Conservation (phyloP, 2,113 vertebrate genomes). For the Planiliza haematocheilus region DNA sequence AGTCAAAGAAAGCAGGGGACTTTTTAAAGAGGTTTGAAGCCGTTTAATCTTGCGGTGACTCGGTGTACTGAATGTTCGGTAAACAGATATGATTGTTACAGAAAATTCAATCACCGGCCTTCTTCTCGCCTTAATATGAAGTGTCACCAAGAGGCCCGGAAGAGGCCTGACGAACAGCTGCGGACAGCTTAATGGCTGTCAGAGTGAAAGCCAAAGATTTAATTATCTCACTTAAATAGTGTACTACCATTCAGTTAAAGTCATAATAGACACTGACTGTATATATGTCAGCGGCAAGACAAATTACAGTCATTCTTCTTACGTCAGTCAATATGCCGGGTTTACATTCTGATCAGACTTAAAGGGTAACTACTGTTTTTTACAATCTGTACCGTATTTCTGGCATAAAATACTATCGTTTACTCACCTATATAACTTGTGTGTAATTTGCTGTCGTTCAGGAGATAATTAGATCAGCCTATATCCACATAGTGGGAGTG, state of each 20-base stretch:
- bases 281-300: slow-evolving; percentile 6
- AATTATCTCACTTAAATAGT: slow-evolving; percentile 72
- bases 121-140: slow-evolving; percentile 38
- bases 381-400: too few relatives aligned
- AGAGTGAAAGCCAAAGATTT: slow-evolving; percentile 70
- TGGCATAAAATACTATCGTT: too few relatives aligned
- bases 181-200: slow-evolving; percentile 51
- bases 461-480: too few relatives aligned
- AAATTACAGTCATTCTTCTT: slow-evolving; percentile 9
- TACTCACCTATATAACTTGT: too few relatives aligned
- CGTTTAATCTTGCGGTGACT: slow-evolving; percentile 78
- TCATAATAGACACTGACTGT: slow-evolving; percentile 44
- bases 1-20: slow-evolving; percentile 82
- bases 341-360: slow-evolving; percentile 14
- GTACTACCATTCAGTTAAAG: slow-evolving; percentile 41
- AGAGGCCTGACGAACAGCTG: slow-evolving; percentile 46
- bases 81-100: slow-evolving; percentile 40
- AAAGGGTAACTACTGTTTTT: too few relatives aligned
- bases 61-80: slow-evolving; percentile 61
- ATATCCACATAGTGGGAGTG: too few relatives aligned
- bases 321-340: slow-evolving; percentile 5
- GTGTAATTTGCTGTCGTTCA: too few relatives aligned
- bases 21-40: slow-evolving; percentile 76
- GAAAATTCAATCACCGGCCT: slow-evolving; percentile 34
- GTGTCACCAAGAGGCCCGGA: slow-evolving; percentile 13